Evolutionary conservation across 2,888 invertebrate species (phyloP), one percentile per base, ranked within the genome.

Genomic region (Volucella zonaria): DNA sequence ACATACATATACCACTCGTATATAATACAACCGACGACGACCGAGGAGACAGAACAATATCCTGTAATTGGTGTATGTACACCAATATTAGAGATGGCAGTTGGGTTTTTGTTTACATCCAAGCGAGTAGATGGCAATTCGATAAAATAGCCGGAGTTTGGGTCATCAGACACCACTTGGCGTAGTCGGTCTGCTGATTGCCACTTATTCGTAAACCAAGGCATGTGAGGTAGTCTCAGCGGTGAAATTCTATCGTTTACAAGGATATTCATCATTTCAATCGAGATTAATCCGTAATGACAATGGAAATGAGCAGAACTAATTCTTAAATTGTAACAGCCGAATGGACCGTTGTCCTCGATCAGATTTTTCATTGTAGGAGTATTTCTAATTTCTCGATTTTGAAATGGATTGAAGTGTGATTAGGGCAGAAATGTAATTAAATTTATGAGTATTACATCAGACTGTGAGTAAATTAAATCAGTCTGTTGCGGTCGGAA

Each of bases 401-500:
- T 2, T 52, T 12, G 6, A 14, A 52, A 45, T 14, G 45, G 45
- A 66, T 58, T 49, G 66, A 54, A 61, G 31, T 4, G 31, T 31
- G 31, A 31, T 31, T 31, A 31, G 31, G 6, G 42, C 14, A 38
- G 42, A 54, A 54, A 43, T 45, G 8, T 77, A 56, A 68, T 77
- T 52, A 77, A 54, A 61, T 62, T 77, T 62, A 56, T 54, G 47
- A 40, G 10, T 38, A 54, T 62, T 77, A 49, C 18, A 43, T 70
- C 76, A n/a, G 45, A 61, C 68, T 47, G 43, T 10, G 14, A 56
- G 70, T 61, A 68, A 54, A 77, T 77, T 70, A 54, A 47, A 18
- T 14, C 51, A 61, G 61, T 52, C 45, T 58, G 67, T 51, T 45
- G 56, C 11, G 54, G 52, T 18, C 3, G 12, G 14, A 12, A 1